Evolutionary conservation across 2,113 vertebrate species (phyloP), one percentile per base, ranked within the genome.

Genomic region (Pungitius pungitius): DNA sequence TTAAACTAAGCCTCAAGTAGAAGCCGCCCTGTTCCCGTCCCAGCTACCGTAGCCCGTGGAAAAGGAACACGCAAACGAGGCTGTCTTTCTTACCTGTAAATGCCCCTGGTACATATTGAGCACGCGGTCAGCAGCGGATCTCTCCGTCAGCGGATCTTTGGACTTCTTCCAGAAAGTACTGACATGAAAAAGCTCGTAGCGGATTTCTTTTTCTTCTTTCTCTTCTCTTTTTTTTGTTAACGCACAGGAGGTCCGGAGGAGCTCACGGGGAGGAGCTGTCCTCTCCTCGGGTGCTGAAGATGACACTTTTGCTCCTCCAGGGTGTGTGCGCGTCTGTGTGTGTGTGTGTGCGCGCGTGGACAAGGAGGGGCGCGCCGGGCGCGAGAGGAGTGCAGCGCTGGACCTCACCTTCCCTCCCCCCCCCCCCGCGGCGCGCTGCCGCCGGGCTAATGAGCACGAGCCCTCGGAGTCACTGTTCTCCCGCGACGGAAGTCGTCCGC

Each of bases 21-120:
- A 64, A 77, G 18, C 57, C 30, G 10, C 51, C 64, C 51, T 22
- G 37, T 55, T 58, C 40, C 63, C 52, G 10, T 49, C 26, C 30
- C 66, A 80, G 30, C 68, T 35, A 20, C 51, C 56, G 65, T 69
- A 47, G 26, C 55, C 67, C 0, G 24, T 75, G 69, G 22, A 45
- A 18, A 49, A 15, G 35, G 51, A 75, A 67, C 35, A 45, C 56
- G 4, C 26, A 49, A 35, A 17, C 40, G 30, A 67, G 27, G 35
- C 65, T 17, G 54, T 22, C 13, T 52, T 9, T 39, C 91, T 94
- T 92, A 94, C 94, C 93, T 94, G 94, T 89, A 93, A 91, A 89
- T 95, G 94, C 75, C 94, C 94, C 94, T 94, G 94, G 94, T 94
- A 95, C 94, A 95, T 95, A 92, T 91, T 95, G 93, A 93, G 92